phyloP scores from a whole-genome alignment of 2,888 invertebrate species.

The Scaptomyza caliginosa region DNA sequence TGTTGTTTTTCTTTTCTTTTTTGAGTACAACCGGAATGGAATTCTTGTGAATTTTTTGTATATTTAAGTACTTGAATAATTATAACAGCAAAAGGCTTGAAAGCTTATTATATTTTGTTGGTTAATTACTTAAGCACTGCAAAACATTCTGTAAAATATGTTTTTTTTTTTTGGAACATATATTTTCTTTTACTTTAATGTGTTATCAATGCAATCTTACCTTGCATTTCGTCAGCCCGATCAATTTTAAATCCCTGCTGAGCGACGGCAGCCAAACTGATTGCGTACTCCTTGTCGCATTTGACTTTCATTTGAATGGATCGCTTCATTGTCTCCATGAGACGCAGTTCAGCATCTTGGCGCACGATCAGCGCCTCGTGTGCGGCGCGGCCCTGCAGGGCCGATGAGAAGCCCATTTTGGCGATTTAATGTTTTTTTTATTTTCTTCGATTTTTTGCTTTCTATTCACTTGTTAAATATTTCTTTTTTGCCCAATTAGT shows the following conservation, averaged over 20 bases:
- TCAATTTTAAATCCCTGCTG: slow-evolving; percentile 93
- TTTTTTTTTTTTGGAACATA: no score
- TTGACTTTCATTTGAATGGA: slow-evolving; percentile 94
- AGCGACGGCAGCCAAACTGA: slow-evolving; percentile 91
- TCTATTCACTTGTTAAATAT: neutral
- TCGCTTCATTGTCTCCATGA: slow-evolving; percentile 95
- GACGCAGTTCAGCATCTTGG: slow-evolving; percentile 95
- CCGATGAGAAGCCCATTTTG: slow-evolving; percentile 93
- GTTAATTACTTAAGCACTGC: no score
- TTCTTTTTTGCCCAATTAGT: slow-evolving; percentile 42
- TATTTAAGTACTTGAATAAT: neutral
- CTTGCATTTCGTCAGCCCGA: slow-evolving; percentile 84
- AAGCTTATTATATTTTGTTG: neutral
- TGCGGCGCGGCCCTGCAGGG: slow-evolving; percentile 93
- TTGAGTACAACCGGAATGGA: neutral
- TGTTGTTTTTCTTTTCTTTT: no score
- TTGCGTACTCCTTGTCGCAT: slow-evolving; percentile 95
- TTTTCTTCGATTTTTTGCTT: no score
- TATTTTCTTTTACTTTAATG: no score
- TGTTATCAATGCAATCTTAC: slow-evolving; percentile 60
- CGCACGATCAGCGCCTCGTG: slow-evolving; percentile 95
- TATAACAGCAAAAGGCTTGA: no score
- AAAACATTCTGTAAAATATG: no score
- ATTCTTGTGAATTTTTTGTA: neutral
- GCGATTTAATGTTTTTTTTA: slow-evolving; percentile 19